Evolutionary conservation across 2,797 vertebrate species (phyloP), one percentile per base, ranked within the genome.

Genomic region (Oryzias dopingdopingensis): DNA sequence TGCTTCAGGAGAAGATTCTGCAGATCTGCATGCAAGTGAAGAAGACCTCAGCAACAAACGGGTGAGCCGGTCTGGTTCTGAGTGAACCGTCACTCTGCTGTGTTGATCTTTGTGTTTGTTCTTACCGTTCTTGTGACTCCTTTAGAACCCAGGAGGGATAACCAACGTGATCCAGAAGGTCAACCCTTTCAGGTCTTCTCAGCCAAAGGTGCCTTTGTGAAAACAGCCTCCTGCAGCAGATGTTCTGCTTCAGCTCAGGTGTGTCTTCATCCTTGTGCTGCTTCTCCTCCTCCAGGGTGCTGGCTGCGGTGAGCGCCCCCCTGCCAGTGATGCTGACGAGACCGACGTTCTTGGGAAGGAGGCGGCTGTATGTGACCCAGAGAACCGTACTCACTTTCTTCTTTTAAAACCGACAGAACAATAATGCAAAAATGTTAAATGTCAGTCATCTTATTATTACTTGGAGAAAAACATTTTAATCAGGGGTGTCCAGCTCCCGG

Each of bases 161-260:
- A 17, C 63, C 1, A 78, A 79, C 5, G 53, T 87, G 75, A 79
- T 86, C 45, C 81, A 87, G 49, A 89, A 85, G 62, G 75, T 88
- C 40, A 88, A 89, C 60, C 85, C 84, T 0, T 90, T 88, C 61
- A 85, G 70, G 51, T 71, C 79, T 7, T 71, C 79, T 0, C 78
- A 84, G 23, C 63, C 70, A 17, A 84, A 90, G 77, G 80, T 86
- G 53, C 17, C 1, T 14, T 4, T 46, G 26, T 1, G 10, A 13
- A 3, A 12, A 12, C 10, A 12, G 10, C 32, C 32, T 37, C 32
- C 2, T 5, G 0, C 8, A 5, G n/a, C 15, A 18, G 20, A 22
- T 26, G 7, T 3, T 32, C 29, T 32, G 29, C 8, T 29, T 5
- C 6, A 29, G 5, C 1, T 5, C 37, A 15, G 17, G 24, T 46